Evolutionary conservation across 2,888 invertebrate genomes (phyloP).

Genomic region (Rhingia campestris): DNA sequence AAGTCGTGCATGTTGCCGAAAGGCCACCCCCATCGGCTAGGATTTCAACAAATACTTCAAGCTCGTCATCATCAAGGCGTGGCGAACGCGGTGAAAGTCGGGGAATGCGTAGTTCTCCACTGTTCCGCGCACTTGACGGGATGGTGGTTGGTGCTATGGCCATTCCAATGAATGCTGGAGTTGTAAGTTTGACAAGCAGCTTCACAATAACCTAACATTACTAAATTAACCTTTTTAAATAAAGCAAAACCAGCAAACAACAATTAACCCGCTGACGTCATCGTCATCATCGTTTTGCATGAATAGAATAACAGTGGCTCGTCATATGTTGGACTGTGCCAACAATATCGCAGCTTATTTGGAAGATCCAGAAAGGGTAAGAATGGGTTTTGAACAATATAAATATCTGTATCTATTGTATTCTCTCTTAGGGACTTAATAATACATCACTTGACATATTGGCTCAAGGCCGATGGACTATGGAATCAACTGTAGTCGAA

Average conservation of each 20-base stretch:
- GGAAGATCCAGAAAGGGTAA: conserved; percentile 81
- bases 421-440: conserved; percentile 79
- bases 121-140: conserved; percentile 81
- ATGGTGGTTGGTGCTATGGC: conserved; percentile 83
- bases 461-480: conserved; percentile 83
- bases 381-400: background rate
- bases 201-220: background rate
- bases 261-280: conserved; percentile 79
- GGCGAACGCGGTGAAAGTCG: conserved; percentile 80
- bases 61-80: conserved; percentile 79
- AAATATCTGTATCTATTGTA: too few relatives aligned
- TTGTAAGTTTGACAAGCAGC: conserved; percentile 47
- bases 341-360: conserved; percentile 82
- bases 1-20: conserved; percentile 96
- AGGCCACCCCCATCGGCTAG: conserved; percentile 89
- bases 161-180: conserved; percentile 80
- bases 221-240: conserved; percentile 1
- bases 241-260: conserved; percentile 77
- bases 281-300: conserved; percentile 82
- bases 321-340: conserved; percentile 82
- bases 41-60: conserved; percentile 76
- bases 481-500: conserved; percentile 83
- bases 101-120: conserved; percentile 80
- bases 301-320: conserved; percentile 82
- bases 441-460: conserved; percentile 82